Evolutionary conservation across 2,797 vertebrate species (phyloP).

Genomic region (Vespertilio murinus): DNA sequence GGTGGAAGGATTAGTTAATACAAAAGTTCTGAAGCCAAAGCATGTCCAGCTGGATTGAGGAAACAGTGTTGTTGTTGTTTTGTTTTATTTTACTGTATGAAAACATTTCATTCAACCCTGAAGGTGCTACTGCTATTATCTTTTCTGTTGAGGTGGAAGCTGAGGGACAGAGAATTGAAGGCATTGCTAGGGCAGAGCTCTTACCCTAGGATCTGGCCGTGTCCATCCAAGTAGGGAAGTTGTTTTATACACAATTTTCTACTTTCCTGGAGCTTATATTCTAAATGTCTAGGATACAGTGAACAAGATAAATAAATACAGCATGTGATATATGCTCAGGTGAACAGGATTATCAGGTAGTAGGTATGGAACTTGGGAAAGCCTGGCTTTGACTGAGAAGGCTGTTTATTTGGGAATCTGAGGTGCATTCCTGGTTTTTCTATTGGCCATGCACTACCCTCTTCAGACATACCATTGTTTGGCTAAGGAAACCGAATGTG

Average conservation of each 20-base stretch:
- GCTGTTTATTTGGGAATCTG: background rate
- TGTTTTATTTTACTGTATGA: background rate
- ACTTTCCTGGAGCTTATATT: conserved; percentile 16
- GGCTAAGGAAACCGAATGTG: background rate
- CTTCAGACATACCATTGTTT: conserved; percentile 30
- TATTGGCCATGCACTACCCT: conserved; percentile 17
- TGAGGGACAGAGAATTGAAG: background rate
- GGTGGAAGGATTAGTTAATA: background rate
- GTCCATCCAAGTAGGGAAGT: background rate
- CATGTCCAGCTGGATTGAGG: background rate
- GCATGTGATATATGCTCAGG: background rate
- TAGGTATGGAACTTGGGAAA: background rate
- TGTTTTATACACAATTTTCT: background rate
- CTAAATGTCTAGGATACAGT: background rate
- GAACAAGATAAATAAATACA: conserved; percentile 12
- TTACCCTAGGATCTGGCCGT: background rate
- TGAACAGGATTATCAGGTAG: background rate
- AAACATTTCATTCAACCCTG: background rate
- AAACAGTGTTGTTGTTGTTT: background rate
- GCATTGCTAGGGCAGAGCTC: background rate
- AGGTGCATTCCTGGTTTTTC: background rate
- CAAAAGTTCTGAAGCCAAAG: background rate
- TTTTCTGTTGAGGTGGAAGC: conserved; percentile 43
- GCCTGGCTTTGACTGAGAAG: conserved; percentile 17
- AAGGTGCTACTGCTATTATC: background rate